Evolutionary conservation across 2,113 vertebrate genomes (phyloP), one percentile per base, ranked within the genome.

Genomic region (Marcusenius ussheri): DNA sequence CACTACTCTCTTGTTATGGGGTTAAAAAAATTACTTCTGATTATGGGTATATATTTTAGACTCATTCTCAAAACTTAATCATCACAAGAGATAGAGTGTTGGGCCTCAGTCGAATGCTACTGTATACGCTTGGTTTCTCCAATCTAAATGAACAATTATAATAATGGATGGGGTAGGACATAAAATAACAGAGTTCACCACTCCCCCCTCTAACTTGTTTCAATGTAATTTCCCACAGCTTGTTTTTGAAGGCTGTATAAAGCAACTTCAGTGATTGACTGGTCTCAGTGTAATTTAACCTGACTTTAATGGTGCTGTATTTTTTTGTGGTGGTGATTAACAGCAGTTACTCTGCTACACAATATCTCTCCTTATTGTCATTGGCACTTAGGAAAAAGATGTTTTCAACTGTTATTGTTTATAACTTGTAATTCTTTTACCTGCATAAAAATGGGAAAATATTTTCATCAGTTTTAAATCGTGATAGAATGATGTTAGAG

Each of bases 121-220:
- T 51, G n/a, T 50, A 80, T 77, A 24, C 31, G 74, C 88, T 58
- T 83, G 35, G 39, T 13, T 58, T 35, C 15, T 24, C 89, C 84
- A 50, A 15, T 85, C 89, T 86, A 83, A 80, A 77, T 66, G 42
- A 86, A 49, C 42, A 90, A 90, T 86, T 84, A 45, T 46, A 46
- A 35, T 62, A 35, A 31, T 50, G 11, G 53, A 66, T 27, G 50
- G 50, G 27, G 58, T 47, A 45, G 53, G 51, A 90, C 45, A 70
- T 49, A 47, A 46, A 62, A 27, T 84, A 70, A 74, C 45, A 46
- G 77, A 66, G 85, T 77, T 80, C 21, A 86, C 21, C 42, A 46
- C 42, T 66, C 51, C 24, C 46, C 3, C 62, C 47, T 21, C 3
- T 89, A 27, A 46, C 46, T 50, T 21, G 13, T 39, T 77, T 50